These are phyloP conservation scores for Ceramica pisi DNA, from an alignment of 2,888 invertebrate genomes.

Conservation along the genomic window DNA sequence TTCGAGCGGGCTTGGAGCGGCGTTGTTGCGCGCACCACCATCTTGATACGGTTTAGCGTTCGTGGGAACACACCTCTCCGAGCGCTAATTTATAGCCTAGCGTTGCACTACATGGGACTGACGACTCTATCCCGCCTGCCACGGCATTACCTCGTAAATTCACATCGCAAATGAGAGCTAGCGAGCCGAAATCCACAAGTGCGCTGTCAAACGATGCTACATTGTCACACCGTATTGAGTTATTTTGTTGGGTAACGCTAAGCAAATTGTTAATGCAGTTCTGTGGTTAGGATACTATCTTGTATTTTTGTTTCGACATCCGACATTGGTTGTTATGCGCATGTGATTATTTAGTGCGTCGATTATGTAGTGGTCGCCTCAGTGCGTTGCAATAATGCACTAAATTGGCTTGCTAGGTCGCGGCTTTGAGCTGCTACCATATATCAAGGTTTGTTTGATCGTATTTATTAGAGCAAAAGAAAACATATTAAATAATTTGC, in stretches of 20 bases:
- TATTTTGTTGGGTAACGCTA: slow-evolving; percentile 60
- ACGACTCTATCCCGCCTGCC: slow-evolving; percentile 86
- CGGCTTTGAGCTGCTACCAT: slow-evolving; percentile 1
- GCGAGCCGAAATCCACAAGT: slow-evolving; percentile 66
- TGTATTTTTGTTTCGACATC: slow-evolving; percentile 59
- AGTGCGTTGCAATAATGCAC: slow-evolving; percentile 56
- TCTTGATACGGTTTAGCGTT: slow-evolving; percentile 87
- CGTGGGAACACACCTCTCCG: slow-evolving; percentile 87
- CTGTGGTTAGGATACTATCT: slow-evolving; percentile 55
- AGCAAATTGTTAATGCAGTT: slow-evolving; percentile 64
- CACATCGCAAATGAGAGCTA: slow-evolving; percentile 75
- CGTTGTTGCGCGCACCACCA: slow-evolving; percentile 78
- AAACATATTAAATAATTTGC: neutral
- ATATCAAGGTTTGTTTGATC: slow-evolving; percentile 23
- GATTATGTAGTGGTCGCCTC: slow-evolving; percentile 49
- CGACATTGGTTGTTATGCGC: slow-evolving; percentile 54
- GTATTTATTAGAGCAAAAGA: neutral
- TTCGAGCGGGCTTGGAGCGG: slow-evolving; percentile 75
- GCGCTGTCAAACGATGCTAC: slow-evolving; percentile 67
- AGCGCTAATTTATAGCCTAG: slow-evolving; percentile 88
- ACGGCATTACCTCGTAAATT: slow-evolving; percentile 79
- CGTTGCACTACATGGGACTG: slow-evolving; percentile 86
- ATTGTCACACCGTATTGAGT: slow-evolving; percentile 61
- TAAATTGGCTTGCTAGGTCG: slow-evolving; percentile 49
- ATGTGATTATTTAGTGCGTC: slow-evolving; percentile 58